Evolutionary conservation across 2,113 vertebrate genomes (phyloP).

Genomic region (Lonchura striata): DNA sequence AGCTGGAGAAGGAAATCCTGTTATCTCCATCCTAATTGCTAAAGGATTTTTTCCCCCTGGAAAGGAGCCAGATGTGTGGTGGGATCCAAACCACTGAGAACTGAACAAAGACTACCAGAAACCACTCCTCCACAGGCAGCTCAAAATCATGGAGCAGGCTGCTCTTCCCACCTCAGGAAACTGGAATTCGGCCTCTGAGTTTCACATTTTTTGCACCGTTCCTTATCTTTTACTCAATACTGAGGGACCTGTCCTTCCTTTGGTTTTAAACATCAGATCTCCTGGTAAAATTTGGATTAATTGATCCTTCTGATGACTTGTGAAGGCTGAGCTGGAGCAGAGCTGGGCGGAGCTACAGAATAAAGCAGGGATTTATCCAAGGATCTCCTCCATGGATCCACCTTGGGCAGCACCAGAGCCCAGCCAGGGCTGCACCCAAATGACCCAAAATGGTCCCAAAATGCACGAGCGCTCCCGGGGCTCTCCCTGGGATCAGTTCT

Average conservation of each 20-base stretch:
- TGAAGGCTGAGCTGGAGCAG: too few species aligned
- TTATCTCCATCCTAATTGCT: constrained; percentile 62
- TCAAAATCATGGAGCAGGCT: neutral
- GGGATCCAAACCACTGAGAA: neutral
- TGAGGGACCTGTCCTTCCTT: neutral
- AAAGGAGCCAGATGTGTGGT: constrained; percentile 11
- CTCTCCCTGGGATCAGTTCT: too few species aligned
- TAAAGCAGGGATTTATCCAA: too few species aligned
- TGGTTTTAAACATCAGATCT: neutral
- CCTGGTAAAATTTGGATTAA: neutral
- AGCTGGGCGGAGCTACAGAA: too few species aligned
- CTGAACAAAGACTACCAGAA: neutral
- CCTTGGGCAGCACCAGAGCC: too few species aligned
- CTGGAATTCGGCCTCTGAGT: neutral
- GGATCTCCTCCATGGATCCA: too few species aligned
- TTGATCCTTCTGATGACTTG: neutral
- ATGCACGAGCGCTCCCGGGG: too few species aligned
- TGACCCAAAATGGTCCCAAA: too few species aligned
- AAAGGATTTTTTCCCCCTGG: neutral
- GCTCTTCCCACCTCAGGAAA: neutral
- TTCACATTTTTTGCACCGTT: neutral
- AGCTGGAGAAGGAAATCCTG: constrained; percentile 23
- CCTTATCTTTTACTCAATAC: neutral
- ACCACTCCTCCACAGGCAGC: neutral
- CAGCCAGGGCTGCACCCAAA: too few species aligned